phyloP scores from a whole-genome alignment of 2,797 vertebrate genomes.

The Sebastes alutus region DNA sequence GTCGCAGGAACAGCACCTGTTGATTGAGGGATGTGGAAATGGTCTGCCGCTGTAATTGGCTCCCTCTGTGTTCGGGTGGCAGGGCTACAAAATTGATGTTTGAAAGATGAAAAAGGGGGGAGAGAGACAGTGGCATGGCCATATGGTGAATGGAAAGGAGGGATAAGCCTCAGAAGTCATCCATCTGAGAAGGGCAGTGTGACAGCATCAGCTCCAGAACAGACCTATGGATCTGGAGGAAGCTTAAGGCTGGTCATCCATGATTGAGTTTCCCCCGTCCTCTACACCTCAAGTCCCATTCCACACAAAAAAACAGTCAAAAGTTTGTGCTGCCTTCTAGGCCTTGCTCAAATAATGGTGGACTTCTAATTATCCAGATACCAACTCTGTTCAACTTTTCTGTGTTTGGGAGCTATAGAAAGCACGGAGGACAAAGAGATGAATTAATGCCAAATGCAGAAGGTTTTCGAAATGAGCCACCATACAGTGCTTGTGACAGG shows the following conservation, averaged over 20 bases:
- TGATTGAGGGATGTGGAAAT: slow-evolving; percentile 55
- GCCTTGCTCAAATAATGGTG: slow-evolving; percentile 4
- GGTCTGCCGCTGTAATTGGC: slow-evolving; percentile 57
- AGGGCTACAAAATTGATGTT: slow-evolving; percentile 8
- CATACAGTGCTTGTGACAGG: not conserved
- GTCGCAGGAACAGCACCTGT: slow-evolving; percentile 59
- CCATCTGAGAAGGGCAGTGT: slow-evolving; percentile 67
- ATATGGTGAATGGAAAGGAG: slow-evolving; percentile 22
- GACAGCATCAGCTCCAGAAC: slow-evolving; percentile 53
- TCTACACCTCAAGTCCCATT: slow-evolving; percentile 41
- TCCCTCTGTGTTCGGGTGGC: slow-evolving; percentile 17
- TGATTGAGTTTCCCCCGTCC: slow-evolving; percentile 33
- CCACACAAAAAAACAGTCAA: not conserved
- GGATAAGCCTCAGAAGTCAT: slow-evolving; percentile 64
- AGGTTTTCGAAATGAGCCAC: slow-evolving; percentile 5
- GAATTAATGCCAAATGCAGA: slow-evolving; percentile 23
- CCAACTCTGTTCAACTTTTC: slow-evolving; percentile 1
- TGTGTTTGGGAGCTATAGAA: slow-evolving; percentile 10
- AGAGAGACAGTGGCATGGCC: slow-evolving; percentile 1
- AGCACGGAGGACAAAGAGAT: slow-evolving; percentile 6
- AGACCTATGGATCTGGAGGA: slow-evolving; percentile 45
- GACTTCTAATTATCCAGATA: slow-evolving; percentile 26
- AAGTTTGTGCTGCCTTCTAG: not conserved
- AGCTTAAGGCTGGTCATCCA: slow-evolving; percentile 50
- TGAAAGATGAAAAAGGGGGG: slow-evolving; percentile 18